These are phyloP conservation scores for Acinonyx jubatus DNA, from an alignment of 2,113 vertebrate species.

Conservation along the genomic window DNA sequence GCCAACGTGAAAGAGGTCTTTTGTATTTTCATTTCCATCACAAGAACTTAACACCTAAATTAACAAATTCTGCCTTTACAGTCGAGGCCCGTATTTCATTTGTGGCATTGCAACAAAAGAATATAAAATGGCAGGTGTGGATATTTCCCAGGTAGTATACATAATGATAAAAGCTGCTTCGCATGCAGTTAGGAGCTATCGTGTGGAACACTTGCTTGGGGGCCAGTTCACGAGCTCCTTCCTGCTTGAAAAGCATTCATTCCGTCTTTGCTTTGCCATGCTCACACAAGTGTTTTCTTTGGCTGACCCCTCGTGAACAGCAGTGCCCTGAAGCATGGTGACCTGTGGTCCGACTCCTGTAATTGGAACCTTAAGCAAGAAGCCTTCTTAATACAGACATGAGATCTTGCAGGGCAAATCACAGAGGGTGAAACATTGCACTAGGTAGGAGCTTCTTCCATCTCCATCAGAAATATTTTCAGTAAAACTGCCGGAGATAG, in stretches of 20 bases:
- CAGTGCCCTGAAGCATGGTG: not conserved
- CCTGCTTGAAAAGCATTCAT: slow-evolving; percentile 16
- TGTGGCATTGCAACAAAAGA: not conserved
- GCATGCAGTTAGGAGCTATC: not conserved
- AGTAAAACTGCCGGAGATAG: not conserved
- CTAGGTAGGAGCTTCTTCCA: not conserved
- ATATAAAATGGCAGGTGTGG: not conserved
- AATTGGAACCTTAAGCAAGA: not conserved
- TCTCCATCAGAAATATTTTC: not conserved
- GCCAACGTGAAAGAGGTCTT: not conserved
- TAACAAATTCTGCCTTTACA: not conserved
- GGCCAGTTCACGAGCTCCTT: slow-evolving; percentile 6
- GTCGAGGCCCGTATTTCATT: not conserved
- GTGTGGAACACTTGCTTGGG: not conserved
- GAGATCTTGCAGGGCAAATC: not conserved
- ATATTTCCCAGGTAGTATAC: not conserved
- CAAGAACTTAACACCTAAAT: not conserved
- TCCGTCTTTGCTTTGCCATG: slow-evolving; percentile 44
- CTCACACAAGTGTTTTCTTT: slow-evolving; percentile 42
- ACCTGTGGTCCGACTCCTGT: not conserved
- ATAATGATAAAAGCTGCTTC: slow-evolving; percentile 25
- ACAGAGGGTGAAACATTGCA: not conserved
- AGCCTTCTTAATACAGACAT: not conserved
- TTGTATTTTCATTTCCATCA: not conserved
- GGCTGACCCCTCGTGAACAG: not conserved